These are phyloP conservation scores for Neotoma lepida DNA, from an alignment of 2,113 vertebrate genomes.

Conservation along the genomic window DNA sequence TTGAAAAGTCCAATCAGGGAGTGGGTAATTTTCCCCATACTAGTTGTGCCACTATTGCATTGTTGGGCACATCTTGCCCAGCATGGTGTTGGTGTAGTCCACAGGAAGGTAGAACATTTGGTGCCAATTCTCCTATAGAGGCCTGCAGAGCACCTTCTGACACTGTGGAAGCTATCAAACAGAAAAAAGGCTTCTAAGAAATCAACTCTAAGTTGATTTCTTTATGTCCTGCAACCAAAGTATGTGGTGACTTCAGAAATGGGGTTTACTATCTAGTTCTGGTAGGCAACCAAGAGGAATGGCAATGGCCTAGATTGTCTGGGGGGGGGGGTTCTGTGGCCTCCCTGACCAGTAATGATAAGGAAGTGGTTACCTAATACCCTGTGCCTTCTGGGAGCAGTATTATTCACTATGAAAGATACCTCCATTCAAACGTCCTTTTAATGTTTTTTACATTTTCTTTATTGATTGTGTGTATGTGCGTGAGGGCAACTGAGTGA, in stretches of 20 bases:
- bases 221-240: background rate
- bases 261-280: background rate
- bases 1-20: too few species aligned
- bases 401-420: background rate
- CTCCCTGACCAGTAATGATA: background rate
- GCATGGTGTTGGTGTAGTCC: background rate
- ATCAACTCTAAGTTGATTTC: background rate
- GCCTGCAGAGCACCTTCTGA: background rate
- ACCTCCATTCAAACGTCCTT: background rate
- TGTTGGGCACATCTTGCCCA: background rate
- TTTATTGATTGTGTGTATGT: background rate
- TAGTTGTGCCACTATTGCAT: too few species aligned
- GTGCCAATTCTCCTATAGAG: background rate
- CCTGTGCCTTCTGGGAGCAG: background rate
- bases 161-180: background rate
- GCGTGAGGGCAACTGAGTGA: background rate
- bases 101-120: background rate
- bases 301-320: background rate
- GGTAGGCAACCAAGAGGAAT: background rate
- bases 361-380: background rate
- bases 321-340: background rate
- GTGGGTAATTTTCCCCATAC: too few species aligned
- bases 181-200: background rate
- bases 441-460: background rate
- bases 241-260: background rate